Evolutionary conservation across 2,888 invertebrate genomes (phyloP).

Genomic region (Schrankia costaestrigalis): DNA sequence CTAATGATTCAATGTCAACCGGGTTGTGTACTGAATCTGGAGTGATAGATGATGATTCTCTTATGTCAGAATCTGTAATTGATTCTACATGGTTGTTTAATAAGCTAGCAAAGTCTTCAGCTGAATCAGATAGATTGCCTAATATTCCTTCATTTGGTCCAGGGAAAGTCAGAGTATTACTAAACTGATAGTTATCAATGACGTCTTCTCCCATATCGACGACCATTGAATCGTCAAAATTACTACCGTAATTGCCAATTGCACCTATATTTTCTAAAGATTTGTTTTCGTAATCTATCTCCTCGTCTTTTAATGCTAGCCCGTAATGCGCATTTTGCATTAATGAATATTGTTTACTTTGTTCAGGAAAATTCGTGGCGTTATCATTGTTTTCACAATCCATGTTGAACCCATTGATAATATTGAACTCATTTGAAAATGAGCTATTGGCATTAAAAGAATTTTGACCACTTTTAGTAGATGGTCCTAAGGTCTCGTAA

Average conservation of each 20-base stretch:
- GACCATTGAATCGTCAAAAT: constrained; percentile 91
- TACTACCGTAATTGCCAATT: constrained; percentile 81
- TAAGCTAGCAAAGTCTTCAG: constrained; percentile 88
- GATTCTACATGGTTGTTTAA: constrained; percentile 87
- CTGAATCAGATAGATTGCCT: constrained; percentile 89
- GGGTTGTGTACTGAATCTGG: constrained; percentile 84
- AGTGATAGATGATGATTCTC: constrained; percentile 86
- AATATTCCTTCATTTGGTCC: constrained; percentile 89
- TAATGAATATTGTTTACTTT: constrained; percentile 87
- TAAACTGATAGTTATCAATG: constrained; percentile 91
- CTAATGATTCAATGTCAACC: constrained; percentile 87
- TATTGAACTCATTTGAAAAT: constrained; percentile 84
- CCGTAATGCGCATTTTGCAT: constrained; percentile 92
- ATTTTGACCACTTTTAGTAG: constrained; percentile 87
- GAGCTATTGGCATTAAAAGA: constrained; percentile 85
- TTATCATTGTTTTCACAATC: constrained; percentile 87
- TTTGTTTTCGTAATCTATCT: constrained; percentile 89
- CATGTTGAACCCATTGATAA: constrained; percentile 87
- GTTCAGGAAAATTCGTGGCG: constrained; percentile 70
- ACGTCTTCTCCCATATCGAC: constrained; percentile 89
- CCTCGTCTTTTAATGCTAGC: constrained; percentile 89
- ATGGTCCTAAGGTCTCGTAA: constrained; percentile 87
- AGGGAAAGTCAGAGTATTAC: constrained; percentile 89
- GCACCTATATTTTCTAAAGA: constrained; percentile 84
- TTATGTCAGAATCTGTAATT: constrained; percentile 83